phyloP scores from a whole-genome alignment of 2,113 vertebrate species.

The Atlantisia rogersi region DNA sequence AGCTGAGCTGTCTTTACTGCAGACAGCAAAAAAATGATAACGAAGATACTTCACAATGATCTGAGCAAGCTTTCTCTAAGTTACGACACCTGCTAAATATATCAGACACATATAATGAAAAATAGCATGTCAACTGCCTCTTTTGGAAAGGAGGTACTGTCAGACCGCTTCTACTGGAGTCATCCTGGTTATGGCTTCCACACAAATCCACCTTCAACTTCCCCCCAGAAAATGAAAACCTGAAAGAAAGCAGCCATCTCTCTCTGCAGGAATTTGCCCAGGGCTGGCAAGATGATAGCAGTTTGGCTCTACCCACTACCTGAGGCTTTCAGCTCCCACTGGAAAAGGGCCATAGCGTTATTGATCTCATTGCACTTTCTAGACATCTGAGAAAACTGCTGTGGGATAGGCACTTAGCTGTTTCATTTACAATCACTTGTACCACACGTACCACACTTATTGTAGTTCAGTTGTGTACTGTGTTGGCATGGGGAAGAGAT shows the following conservation, averaged over 20 bases:
- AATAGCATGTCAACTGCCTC: neutral
- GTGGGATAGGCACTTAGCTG: neutral
- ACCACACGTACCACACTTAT: neutral
- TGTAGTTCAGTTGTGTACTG: neutral
- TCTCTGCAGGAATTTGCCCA: neutral
- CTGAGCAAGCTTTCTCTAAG: neutral
- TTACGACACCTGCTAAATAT: neutral
- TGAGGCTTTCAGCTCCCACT: neutral
- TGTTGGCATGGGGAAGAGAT: fast-evolving
- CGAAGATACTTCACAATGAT: neutral
- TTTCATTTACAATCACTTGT: neutral
- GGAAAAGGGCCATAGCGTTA: neutral
- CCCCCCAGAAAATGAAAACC: neutral
- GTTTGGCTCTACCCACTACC: neutral
- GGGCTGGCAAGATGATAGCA: neutral
- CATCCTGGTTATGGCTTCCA: neutral
- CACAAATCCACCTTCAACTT: neutral
- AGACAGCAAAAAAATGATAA: neutral
- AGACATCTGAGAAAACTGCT: neutral
- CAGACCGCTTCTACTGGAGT: neutral
- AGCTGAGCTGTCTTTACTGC: neutral
- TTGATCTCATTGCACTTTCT: fast-evolving
- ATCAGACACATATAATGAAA: neutral
- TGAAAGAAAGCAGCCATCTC: neutral
- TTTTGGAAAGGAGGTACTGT: neutral